A percentile compares a stretch with the other conserved stretches of the same genome.
Evolutionary conservation across 1,140 invertebrate species (phyloP).

Genomic region (Drosophila varians): DNA sequence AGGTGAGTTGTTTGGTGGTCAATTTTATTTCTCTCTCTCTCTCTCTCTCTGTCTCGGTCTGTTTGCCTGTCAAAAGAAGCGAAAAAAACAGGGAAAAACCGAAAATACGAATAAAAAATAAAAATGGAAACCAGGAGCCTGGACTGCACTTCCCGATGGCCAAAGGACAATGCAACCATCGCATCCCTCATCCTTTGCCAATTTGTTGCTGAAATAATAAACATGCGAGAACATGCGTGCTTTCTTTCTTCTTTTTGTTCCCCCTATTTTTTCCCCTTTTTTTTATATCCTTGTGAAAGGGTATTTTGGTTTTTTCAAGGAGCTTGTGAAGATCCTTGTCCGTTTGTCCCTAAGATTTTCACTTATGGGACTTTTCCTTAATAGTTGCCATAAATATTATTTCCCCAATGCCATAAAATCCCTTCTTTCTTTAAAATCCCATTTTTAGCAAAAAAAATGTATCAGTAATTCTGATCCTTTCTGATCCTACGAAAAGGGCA

Average conservation of each 20-base stretch:
- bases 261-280: constrained; percentile 6
- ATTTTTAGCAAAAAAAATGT: no score
- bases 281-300: not conserved
- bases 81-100: not conserved
- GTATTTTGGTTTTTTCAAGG: not conserved
- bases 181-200: not conserved
- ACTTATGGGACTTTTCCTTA: no score
- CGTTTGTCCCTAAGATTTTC: no score
- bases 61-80: constrained; percentile 5
- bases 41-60: not conserved
- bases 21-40: constrained; percentile 34
- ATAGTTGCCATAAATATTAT: no score
- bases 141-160: constrained; percentile 27
- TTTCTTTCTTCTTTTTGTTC: constrained; percentile 7
- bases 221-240: constrained; percentile 69
- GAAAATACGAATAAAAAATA: not conserved
- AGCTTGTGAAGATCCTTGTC: not conserved
- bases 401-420: no score
- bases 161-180: constrained; percentile 34
- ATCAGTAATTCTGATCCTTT: no score
- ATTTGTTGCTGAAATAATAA: constrained; percentile 61
- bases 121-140: not conserved
- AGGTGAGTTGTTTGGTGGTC: constrained; percentile 71
- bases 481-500: not conserved
- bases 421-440: no score